Evolutionary conservation across 2,888 invertebrate species (phyloP), one percentile per base, ranked within the genome.

Genomic region (Acrocyrtus sp.): DNA sequence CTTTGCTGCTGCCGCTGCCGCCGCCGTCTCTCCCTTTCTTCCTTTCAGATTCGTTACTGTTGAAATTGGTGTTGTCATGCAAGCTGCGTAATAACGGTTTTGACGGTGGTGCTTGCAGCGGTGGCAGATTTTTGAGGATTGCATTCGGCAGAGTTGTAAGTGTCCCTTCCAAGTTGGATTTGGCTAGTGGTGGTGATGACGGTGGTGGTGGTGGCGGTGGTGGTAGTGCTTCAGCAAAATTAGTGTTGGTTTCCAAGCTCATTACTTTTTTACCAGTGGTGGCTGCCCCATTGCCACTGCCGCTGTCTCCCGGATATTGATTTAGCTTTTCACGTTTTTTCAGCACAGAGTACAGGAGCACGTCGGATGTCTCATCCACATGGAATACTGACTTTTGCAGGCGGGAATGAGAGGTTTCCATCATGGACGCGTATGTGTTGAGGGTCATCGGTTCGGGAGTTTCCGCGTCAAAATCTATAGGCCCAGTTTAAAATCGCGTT

Each of bases 381-480:
- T 69, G 69, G 47, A 69, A 69, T 53, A 69, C 69, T 45, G 61
- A 61, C 47, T 69, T 69, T 45, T 19, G 41, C 39, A 61, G 47
- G 21, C 54, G 26, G 10, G 60, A 61, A 26, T 69, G 69, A 43
- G 69, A 61, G 1, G 34, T 27, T 29, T 69, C 61, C 53, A 69
- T 12, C 61, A 69, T 69, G 24, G 54, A 17, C 34, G 61, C 27
- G 51, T 69, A 69, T 34, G 69, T 69, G 48, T 69, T 53, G 6
- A 69, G 48, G 17, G 69, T 69, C 69, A 61, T 69, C 10, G 69
- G 61, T 24, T 69, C 61, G 2, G 69, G 69, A 15, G 69, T 69
- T 54, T 69, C 61, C 61, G 53, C 61, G 22, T 53, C 41, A 19
- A 61, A 39, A 10, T 69, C 69, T 1, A 61, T 60, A n/a, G n/a